Base-by-base conservation (phyloP, 2,113 vertebrate genomes). In the Mionectes macconnelli region DNA sequence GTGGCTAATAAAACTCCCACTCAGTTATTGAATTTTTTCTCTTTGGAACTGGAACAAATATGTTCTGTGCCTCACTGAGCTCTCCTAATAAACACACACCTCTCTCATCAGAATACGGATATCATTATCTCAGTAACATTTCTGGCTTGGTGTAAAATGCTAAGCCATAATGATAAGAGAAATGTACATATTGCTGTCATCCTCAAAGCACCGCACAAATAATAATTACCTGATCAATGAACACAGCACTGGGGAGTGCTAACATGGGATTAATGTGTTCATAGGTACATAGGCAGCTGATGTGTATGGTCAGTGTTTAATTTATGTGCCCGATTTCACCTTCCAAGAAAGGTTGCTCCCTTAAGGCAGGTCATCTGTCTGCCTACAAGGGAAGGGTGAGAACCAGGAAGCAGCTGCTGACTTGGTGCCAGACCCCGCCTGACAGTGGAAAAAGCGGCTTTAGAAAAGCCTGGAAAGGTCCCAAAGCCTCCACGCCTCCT, bases 371-470 rank as follows among this genome's bases (percentile, higher is more conserved):
- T 91, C 90, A 96, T 78, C 73, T 1, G 40, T 92, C 75, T 93
- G 95, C 84, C 76, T 94, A 68, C 37, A 40, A 92, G 79, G 83
- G 83, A 82, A 89, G 93, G 90, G 86, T 74, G 87, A 97, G 92
- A 97, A 96, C 59, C 84, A 92, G 96, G 96, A 97, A 97, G 67
- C 66, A 67, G 91, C 0, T 1, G 40, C 62, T 97, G 93, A 96
- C 90, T 89, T 21, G 0, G 55, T 6, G 85, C 94, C 94, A 97
- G 93, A 95, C 22, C 39, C 82, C 0, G n/a, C 78, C 81, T 93
- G 92, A 94, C 93, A 95, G 68, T 95, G 95, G 95, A 91, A 95
- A 96, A 97, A 96, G 79, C 55, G 17, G 10, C 63, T 94, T 94
- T 77, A 88, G 75, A 94, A 92, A 94, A 74, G 76, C 81, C 91